Base-by-base conservation (phyloP, 2,797 vertebrate genomes). In the Salmo trutta region DNA sequence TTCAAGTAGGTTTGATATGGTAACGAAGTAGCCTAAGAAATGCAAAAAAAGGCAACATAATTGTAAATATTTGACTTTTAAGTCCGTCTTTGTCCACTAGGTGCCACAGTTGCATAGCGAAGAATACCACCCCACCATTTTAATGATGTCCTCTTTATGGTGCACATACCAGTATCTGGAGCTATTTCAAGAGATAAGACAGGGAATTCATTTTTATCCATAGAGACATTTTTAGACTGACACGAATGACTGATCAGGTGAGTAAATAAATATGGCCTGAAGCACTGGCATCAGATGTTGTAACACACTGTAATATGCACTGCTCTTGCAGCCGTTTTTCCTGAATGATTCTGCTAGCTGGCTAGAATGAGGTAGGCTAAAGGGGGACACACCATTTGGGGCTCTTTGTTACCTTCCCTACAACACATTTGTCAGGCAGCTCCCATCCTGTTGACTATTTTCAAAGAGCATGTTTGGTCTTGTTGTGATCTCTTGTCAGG, bases 101-200 rank as follows among this genome's bases (percentile, higher is more conserved):
- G 68, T 47, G 68, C 47, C 68, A 41, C 33, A n/a, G n/a, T 70
- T 70, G 68, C 33, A 41, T 70, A 65, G 7, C 29, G 10, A 65
- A 65, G 24, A 65, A 27, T 27, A 65, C 12, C 24, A 65, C 21
- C 62, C 24, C 8, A 29, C 62, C 24, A n/a, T 21, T 24, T 8
- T 27, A 65, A 24, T 29, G 62, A 24, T 4, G 21, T 27, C 21
- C 24, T 27, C 62, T 47, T 47, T 65, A 10, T 21, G 19, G 10
- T 21, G 3, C 62, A 65, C 3, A 65, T 65, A 14, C 41, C 41
- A 10, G 7, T 65, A 24, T 65, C 24, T 65, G 62, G n/a, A 24
- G 62, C 62, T 24, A 27, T 27, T 65, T 27, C 24, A 4, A 24
- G 3, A 21, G 67, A 31, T 33, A 31, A 36, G 29, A 69, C 17